These are phyloP conservation scores for Oryzias dopingdopingensis DNA, from an alignment of 2,797 vertebrate species.

Conservation along the genomic window DNA sequence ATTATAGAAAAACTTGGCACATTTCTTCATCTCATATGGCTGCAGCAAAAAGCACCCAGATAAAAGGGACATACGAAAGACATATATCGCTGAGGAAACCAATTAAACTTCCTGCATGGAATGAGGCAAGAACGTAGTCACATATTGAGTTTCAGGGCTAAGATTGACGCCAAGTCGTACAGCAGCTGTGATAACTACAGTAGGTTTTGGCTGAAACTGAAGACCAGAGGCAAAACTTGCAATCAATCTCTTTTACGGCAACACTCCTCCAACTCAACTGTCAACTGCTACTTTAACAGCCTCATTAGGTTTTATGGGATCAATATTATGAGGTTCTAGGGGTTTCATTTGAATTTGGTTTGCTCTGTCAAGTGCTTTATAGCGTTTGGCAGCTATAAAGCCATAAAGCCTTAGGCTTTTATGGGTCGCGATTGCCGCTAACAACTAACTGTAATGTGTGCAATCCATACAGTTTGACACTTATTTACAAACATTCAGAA, in stretches of 20 bases:
- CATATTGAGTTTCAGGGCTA: slow-evolving; percentile 1
- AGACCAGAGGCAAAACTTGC: slow-evolving; percentile 2
- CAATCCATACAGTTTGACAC: slow-evolving; percentile 15
- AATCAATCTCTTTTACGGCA: slow-evolving; percentile 9
- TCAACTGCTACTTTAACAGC: slow-evolving; percentile 31
- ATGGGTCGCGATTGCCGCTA: slow-evolving; percentile 8
- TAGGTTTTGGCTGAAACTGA: slow-evolving; percentile 9
- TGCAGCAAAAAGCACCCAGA: slow-evolving; percentile 8
- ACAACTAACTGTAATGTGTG: slow-evolving; percentile 9
- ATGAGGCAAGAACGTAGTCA: slow-evolving; percentile 5
- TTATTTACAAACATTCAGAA: slow-evolving; percentile 10
- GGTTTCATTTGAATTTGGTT: slow-evolving; percentile 70
- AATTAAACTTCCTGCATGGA: slow-evolving; percentile 16
- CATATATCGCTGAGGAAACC: slow-evolving; percentile 9
- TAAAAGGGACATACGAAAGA: not conserved
- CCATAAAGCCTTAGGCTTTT: slow-evolving; percentile 24
- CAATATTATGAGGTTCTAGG: slow-evolving; percentile 58
- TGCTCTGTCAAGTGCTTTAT: slow-evolving; percentile 52
- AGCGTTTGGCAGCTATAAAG: slow-evolving; percentile 28
- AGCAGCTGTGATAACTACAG: slow-evolving; percentile 11
- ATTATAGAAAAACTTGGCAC: too few species aligned
- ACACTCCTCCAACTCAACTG: slow-evolving; percentile 25
- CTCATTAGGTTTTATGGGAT: slow-evolving; percentile 69
- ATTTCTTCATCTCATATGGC: too few species aligned
- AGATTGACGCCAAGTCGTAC: not conserved